Base-by-base conservation (phyloP, 2,888 invertebrate species). In the Drosophila limbata region DNA sequence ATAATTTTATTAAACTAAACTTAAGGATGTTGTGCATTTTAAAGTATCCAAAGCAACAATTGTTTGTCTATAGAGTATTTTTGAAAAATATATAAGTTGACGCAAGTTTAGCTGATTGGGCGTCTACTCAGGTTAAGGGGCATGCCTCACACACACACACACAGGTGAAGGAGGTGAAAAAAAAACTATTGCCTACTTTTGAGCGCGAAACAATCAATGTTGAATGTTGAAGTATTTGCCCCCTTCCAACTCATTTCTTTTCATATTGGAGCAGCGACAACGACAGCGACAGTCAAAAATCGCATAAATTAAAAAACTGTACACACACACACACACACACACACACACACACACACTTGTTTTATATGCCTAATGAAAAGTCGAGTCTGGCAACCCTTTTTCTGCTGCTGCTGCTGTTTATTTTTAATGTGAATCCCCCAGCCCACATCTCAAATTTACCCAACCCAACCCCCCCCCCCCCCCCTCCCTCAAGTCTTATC, bases 291-390 rank as follows among this genome's bases (percentile, higher is more conserved):
- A 76, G 85, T 79, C 81, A 82, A 86, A 76, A 88, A 82, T 79
- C 76, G 81, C 83, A 87, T 87, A 87, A 87, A 89, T 84, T 88
- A 84, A 84, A 84, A 84, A 87, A 77, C 55, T 45, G 61, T 15
- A 45, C 42, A 65, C 48, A 59, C 75, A 69, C 42, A 56, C 63
- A 50, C 45, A 42, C 59, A 52, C 74, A 68, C 57, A 60, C 66
- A 63, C 56, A 65, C 67, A 57, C 70, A 53, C 62, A 21, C 19
- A 69, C 48, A 52, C 21, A 44, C 28, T 39, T 17, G 48, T 39
- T 51, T 37, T 68, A 28, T 51, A 53, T 63, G 56, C 69, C 50
- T 77, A 82, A 82, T 75, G 72, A 83, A 80, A 78, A 73, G 33
- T 64, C 65, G 77, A 73, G 77, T 70, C 76, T 79, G 69, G 79